These are phyloP conservation scores for Chalcis sispes DNA, from an alignment of 2,888 invertebrate genomes.

Conservation along the genomic window DNA sequence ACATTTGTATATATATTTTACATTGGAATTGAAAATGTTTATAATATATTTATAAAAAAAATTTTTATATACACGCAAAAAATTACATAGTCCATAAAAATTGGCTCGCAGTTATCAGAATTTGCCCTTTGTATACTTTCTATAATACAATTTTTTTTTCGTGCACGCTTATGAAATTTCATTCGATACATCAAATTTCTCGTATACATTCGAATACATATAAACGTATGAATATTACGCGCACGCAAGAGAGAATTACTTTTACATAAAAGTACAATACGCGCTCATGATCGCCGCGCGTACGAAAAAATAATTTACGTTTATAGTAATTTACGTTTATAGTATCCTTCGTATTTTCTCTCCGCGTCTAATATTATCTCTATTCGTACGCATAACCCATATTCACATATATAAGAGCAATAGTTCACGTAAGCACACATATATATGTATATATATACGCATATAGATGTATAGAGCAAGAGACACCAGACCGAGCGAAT, in stretches of 20 bases:
- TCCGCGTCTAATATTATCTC: constrained; percentile 46
- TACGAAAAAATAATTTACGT: constrained; percentile 53
- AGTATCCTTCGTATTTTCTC: constrained; percentile 46
- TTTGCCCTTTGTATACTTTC: too few relatives aligned
- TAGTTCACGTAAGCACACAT: neutral
- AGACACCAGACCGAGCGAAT: too few relatives aligned
- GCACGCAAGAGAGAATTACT: constrained; percentile 44
- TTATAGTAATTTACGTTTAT: neutral
- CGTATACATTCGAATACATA: too few relatives aligned
- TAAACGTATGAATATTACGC: neutral
- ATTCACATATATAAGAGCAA: too few relatives aligned
- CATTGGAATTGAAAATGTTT: neutral
- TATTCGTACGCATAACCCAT: neutral
- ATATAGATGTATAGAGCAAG: neutral
- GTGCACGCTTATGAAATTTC: constrained; percentile 5
- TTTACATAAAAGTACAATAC: constrained; percentile 55
- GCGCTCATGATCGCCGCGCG: constrained; percentile 16
- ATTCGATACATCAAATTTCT: constrained; percentile 24
- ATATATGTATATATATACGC: constrained; percentile 24
- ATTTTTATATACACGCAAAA: neutral
- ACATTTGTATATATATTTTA: too few relatives aligned
- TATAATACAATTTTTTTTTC: constrained; percentile 12
- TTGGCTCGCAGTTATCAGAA: too few relatives aligned
- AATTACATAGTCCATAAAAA: too few relatives aligned
- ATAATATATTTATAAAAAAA: too few relatives aligned